Base-by-base conservation (phyloP, 2,888 invertebrate genomes). In the Deilephila porcellus region DNA sequence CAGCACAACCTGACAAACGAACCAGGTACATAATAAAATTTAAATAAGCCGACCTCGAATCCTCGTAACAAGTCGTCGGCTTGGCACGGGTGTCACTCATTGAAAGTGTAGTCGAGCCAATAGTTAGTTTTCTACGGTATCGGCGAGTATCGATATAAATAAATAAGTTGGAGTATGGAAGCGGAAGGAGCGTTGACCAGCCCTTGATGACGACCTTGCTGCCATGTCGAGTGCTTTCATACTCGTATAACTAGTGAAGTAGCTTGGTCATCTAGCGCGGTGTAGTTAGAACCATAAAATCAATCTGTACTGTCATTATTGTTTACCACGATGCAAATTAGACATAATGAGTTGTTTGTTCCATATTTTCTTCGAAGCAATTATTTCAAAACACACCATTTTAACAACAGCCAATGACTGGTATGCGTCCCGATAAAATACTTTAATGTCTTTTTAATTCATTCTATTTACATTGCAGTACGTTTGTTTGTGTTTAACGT, bases 151-250 rank as follows among this genome's bases (percentile, higher is more conserved):
- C 60, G 60, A 60, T 67, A 67, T 67, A 67, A 67, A 67, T 67
- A 67, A 52, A 25, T 52, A 25, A 52, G 67, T 25, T 52, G n/a
- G 11, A 52, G 20, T 6, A 52, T 67, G 67, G 67, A 67, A 80
- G 80, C 83, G 85, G 85, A 85, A 85, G 82, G 82, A 67, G 67
- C 82, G 78, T 78, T 82, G 88, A 84, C 86, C 86, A 85, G 79
- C 85, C 86, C 82, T 85, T 80, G 78, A 70, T 70, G 74, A 71
- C 75, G 79, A 77, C 84, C 83, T 85, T 82, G 75, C 74, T 76
- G 75, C 74, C 75, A 75, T 73, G 73, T 25, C 74, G 63, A 25
- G 25, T 60, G 76, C 76, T 81, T 78, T 79, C 78, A 76, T 67
- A 67, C 20, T 45, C 20, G 14, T 17, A n/a, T 5, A 56, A 45